Evolutionary conservation across 2,888 invertebrate genomes (phyloP).

Genomic region (Scaeva pyrastri): DNA sequence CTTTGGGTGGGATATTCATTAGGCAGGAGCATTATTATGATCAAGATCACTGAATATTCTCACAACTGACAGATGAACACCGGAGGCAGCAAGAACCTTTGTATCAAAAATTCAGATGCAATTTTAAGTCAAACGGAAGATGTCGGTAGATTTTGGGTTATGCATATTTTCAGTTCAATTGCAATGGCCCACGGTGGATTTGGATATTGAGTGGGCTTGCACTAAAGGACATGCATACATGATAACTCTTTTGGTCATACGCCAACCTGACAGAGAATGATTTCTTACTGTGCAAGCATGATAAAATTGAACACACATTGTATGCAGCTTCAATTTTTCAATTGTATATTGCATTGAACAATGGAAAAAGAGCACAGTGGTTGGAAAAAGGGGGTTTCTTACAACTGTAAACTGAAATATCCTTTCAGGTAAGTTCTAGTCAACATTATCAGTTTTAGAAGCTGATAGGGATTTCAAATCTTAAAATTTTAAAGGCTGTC

Average conservation of each 20-base stretch:
- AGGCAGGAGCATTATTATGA: conserved; percentile 53
- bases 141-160: not conserved
- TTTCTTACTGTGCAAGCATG: not conserved
- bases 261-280: conserved; percentile 3
- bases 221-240: not conserved
- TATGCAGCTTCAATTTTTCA: conserved; percentile 57
- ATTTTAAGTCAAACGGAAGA: conserved; percentile 47
- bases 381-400: not conserved
- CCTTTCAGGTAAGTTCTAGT: no score
- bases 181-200: not conserved
- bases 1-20: conserved; percentile 52
- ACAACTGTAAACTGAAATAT: no score
- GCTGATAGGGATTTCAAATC: no score
- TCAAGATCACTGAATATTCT: conserved; percentile 71
- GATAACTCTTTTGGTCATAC: conserved; percentile 15
- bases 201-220: not conserved
- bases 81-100: conserved; percentile 41
- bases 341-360: conserved; percentile 30
- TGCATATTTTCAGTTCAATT: not conserved
- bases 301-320: conserved; percentile 54
- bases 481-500: no score
- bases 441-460: no score
- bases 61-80: conserved; percentile 67
- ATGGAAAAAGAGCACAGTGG: conserved; percentile 1
- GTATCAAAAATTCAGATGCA: conserved; percentile 57